Evolutionary conservation across 2,888 invertebrate genomes (phyloP).

Genomic region (Conomelus anceps): DNA sequence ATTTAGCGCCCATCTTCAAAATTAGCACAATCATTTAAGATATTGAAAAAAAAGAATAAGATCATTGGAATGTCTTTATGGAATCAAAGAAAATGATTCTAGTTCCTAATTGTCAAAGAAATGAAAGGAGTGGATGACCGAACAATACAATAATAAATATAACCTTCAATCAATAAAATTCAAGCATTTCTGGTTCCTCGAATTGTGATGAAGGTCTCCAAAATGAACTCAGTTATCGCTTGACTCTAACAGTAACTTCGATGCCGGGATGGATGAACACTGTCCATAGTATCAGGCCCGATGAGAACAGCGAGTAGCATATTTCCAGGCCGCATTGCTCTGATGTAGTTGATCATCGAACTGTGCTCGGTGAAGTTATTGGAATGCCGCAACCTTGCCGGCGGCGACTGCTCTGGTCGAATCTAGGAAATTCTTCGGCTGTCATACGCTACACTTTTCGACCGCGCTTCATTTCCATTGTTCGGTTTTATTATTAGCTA

Average conservation of each 20-base stretch:
- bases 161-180: no score
- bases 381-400: neutral
- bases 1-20: no score
- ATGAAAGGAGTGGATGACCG: no score
- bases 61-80: no score
- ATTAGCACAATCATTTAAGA: no score
- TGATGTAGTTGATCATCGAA: neutral
- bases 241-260: neutral
- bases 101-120: no score
- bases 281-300: neutral
- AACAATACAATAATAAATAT: no score
- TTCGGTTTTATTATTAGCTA: neutral
- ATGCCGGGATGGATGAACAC: neutral
- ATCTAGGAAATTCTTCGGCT: neutral
- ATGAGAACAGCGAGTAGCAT: neutral
- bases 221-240: no score
- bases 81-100: no score
- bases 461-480: neutral
- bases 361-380: neutral
- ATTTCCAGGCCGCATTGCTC: neutral
- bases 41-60: no score
- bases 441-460: neutral
- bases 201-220: no score
- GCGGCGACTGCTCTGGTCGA: neutral
- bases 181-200: no score